Base-by-base conservation (phyloP, 2,888 invertebrate species). In the Calameuta idolon region DNA sequence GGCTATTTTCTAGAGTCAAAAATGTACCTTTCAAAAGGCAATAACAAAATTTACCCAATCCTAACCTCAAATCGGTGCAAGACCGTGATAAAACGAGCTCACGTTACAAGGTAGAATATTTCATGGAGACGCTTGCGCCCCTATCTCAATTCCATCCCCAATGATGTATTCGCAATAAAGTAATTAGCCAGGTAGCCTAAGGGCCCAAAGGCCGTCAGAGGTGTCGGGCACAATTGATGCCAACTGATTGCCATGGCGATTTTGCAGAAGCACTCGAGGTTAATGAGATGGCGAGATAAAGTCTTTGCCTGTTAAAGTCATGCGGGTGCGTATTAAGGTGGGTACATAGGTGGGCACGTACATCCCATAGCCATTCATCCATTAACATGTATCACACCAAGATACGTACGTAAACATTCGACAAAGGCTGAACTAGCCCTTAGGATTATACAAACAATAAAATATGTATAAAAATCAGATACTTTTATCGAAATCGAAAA, bases 211-310 rank as follows among this genome's bases (percentile, higher is more conserved):
- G 30, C 23, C 30, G 37, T 34, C 30, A 33, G 74, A 74, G 74
- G 34, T 37, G 74, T 74, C 30, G 37, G 37, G 4, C 74, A 82
- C 85, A 88, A 87, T 87, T 87, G 87, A 87, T 88, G 85, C 81
- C 79, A 77, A 81, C 81, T 84, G 84, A 81, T 82, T 83, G 84
- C 83, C 82, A 82, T 83, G 85, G 82, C 83, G 84, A 86, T 87
- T 84, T 85, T 84, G 83, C 82, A 79, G 83, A 82, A 86, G 85
- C 87, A 88, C 88, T 88, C 85, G 82, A 80, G 83, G 82, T 84
- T 88, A 88, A 88, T 88, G 85, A 88, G 87, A 87, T 87, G 77
- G 81, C 77, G 73, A 81, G 87, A 88, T 88, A 88, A 85, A 76
- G 74, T 73, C 80, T 74, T 35, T 33, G 23, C 30, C 74, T 23